Evolutionary conservation across 1,140 invertebrate genomes (phyloP).

Genomic region (Leptopilina boulardi): DNA sequence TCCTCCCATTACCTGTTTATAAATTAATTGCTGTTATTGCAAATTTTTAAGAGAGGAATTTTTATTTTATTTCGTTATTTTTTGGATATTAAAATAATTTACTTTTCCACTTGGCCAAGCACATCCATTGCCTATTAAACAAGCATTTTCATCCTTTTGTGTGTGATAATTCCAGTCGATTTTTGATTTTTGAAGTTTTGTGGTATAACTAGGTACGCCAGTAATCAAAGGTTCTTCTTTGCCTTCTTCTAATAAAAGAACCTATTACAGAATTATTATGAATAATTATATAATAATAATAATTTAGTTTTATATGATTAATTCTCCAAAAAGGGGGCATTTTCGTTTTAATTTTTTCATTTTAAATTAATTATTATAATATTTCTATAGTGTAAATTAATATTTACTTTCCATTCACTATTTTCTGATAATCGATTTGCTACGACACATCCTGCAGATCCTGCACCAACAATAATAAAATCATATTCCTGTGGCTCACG

Average conservation of each 20-base stretch:
- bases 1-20: slow-evolving; percentile 77
- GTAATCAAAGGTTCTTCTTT: slow-evolving; percentile 83
- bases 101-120: slow-evolving; percentile 72
- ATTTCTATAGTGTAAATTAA: no score
- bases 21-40: slow-evolving; percentile 67
- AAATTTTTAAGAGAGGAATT: slow-evolving; percentile 34
- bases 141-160: slow-evolving; percentile 71
- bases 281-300: not conserved
- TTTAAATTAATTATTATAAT: no score
- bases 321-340: no score
- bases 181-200: slow-evolving; percentile 63
- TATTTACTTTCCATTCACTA: slow-evolving; percentile 52
- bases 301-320: no score
- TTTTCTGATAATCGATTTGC: slow-evolving; percentile 75
- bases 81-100: not conserved
- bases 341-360: no score
- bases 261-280: not conserved
- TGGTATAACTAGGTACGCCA: slow-evolving; percentile 85
- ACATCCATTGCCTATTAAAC: slow-evolving; percentile 73
- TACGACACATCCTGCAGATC: slow-evolving; percentile 76
- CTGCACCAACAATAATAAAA: slow-evolving; percentile 71
- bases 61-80: not conserved
- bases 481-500: slow-evolving; percentile 41
- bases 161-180: not conserved
- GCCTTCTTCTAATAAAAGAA: slow-evolving; percentile 84